A percentile compares a stretch with the other conserved stretches of the same genome.
phyloP scores from a whole-genome alignment of 2,797 vertebrate species.

The Esox masquinongy region DNA sequence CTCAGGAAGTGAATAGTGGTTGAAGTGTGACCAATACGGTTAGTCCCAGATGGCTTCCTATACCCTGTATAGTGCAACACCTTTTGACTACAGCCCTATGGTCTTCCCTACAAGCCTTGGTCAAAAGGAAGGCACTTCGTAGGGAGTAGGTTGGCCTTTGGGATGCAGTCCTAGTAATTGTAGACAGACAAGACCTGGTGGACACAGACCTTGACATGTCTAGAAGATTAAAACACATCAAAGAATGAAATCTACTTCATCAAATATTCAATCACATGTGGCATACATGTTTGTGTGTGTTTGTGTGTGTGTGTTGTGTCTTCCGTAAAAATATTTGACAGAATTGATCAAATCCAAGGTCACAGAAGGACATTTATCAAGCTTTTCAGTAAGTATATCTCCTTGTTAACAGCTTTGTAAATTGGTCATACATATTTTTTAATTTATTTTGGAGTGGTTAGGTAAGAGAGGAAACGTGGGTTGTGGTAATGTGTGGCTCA shows the following conservation, averaged over 20 bases:
- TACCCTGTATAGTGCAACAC: not conserved
- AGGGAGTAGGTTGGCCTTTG: not conserved
- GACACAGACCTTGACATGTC: conserved; percentile 39
- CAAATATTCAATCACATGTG: conserved; percentile 45
- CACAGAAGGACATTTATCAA: not conserved
- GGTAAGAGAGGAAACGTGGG: too few relatives aligned
- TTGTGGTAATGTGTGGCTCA: too few relatives aligned
- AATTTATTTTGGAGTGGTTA: too few relatives aligned
- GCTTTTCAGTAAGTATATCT: not conserved
- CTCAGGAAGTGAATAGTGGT: conserved; percentile 40
- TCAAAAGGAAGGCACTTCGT: not conserved
- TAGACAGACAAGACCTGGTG: conserved; percentile 15
- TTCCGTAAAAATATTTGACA: not conserved
- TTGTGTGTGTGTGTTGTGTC: not conserved
- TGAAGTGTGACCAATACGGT: conserved; percentile 35
- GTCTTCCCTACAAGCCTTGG: not conserved
- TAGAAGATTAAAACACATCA: conserved; percentile 45
- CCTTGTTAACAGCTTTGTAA: not conserved
- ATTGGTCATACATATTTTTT: not conserved
- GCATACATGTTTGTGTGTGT: not conserved
- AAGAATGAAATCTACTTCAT: conserved; percentile 34
- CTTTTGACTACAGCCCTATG: not conserved
- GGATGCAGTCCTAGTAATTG: conserved; percentile 19
- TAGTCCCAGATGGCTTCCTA: not conserved
- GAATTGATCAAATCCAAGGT: not conserved